These are phyloP conservation scores for Alethe diademata DNA, from an alignment of 2,113 vertebrate species.

Conservation along the genomic window DNA sequence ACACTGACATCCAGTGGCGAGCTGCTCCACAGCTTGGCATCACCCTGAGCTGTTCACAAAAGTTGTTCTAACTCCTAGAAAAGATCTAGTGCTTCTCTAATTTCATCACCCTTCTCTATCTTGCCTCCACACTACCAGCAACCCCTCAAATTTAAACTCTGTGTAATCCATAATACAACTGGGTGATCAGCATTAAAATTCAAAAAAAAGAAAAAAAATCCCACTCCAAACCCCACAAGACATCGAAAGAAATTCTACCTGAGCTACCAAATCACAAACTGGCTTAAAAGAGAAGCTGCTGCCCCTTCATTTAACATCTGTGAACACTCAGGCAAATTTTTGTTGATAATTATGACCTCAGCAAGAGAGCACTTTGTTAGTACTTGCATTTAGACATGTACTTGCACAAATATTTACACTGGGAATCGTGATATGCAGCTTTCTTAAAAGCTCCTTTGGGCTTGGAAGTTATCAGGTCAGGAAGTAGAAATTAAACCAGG, in stretches of 20 bases:
- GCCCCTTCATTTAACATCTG: background rate
- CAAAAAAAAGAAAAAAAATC: background rate
- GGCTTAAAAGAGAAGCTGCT: background rate
- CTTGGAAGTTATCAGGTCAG: background rate
- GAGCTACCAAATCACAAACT: background rate
- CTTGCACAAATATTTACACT: slow-evolving; percentile 31
- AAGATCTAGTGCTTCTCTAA: background rate
- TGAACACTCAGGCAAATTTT: background rate
- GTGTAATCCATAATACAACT: background rate
- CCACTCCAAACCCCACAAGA: background rate
- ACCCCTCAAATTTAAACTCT: background rate
- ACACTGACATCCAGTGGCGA: slow-evolving; percentile 56
- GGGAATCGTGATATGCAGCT: background rate
- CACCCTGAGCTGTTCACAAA: background rate
- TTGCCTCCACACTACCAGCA: background rate
- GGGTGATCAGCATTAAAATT: background rate
- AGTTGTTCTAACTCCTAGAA: background rate
- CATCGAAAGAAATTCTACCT: background rate
- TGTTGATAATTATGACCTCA: background rate
- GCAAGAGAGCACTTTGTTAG: background rate
- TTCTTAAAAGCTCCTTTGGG: slow-evolving; percentile 4
- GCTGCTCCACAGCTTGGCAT: background rate
- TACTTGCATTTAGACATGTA: background rate
- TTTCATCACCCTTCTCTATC: background rate
- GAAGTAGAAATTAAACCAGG: background rate